A percentile compares a stretch with the other conserved stretches of the same genome.
Conservation (phyloP, 2,113 vertebrate species). For the Megalops atlanticus region DNA sequence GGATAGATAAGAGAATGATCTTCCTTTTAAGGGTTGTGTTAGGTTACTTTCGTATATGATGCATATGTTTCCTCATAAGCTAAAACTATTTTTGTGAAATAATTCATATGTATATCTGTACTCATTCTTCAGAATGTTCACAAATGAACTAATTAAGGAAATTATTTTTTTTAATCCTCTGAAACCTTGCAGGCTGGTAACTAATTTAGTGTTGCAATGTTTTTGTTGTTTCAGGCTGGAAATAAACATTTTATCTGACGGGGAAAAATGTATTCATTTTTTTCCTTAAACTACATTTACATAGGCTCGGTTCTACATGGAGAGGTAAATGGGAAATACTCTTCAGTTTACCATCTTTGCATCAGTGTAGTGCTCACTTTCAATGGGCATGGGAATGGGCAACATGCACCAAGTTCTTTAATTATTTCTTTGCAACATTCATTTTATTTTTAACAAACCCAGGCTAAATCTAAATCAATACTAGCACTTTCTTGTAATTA, state of each 20-base stretch:
- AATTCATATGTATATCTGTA: slow-evolving; percentile 43
- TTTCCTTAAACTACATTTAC: slow-evolving; percentile 29
- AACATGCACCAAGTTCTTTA: no score
- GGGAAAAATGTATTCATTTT: not conserved
- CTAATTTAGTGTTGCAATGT: slow-evolving; percentile 42
- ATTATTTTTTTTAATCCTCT: slow-evolving; percentile 30
- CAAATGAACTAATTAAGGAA: slow-evolving; percentile 41
- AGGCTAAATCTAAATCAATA: no score
- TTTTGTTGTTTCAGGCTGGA: slow-evolving; percentile 46
- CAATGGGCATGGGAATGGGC: no score
- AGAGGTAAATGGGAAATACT: not conserved
- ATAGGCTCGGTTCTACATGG: slow-evolving; percentile 11
- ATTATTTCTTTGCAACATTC: no score
- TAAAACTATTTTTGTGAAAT: slow-evolving; percentile 46
- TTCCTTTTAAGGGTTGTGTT: slow-evolving; percentile 17
- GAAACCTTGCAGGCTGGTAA: slow-evolving; percentile 38
- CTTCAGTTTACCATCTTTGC: not conserved
- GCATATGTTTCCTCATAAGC: slow-evolving; percentile 39
- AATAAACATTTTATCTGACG: slow-evolving; percentile 47
- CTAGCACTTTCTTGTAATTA: no score
- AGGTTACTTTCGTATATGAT: slow-evolving; percentile 20
- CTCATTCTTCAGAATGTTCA: slow-evolving; percentile 40
- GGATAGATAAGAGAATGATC: not conserved
- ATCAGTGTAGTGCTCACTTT: no score
- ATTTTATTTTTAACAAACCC: no score